phyloP scores from a whole-genome alignment of 2,888 invertebrate genomes.

The Pachycephus smyrnensis region DNA sequence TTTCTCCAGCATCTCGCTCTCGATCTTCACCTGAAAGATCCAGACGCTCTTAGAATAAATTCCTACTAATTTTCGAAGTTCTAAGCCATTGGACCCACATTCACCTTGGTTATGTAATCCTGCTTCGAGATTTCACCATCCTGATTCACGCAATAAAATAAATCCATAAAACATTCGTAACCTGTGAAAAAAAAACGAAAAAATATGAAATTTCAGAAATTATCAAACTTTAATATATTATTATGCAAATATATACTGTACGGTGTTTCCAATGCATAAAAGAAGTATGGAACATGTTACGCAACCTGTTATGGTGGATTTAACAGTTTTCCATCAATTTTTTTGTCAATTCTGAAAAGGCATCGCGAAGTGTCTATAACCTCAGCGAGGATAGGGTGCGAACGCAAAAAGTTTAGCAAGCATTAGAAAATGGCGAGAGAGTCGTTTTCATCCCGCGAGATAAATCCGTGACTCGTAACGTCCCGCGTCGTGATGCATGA shows the following conservation, averaged over 20 bases:
- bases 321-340: background rate
- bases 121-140: background rate
- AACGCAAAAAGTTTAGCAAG: constrained; percentile 3
- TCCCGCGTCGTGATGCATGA: constrained; percentile 52
- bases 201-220: background rate
- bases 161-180: background rate
- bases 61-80: background rate
- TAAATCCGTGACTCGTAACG: constrained; percentile 48
- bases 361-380: background rate
- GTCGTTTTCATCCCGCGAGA: constrained; percentile 39
- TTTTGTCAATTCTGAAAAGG: background rate
- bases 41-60: background rate
- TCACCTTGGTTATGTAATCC: background rate
- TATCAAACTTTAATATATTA: background rate
- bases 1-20: constrained; percentile 2
- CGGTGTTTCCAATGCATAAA: background rate
- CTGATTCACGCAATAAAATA: background rate
- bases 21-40: constrained; percentile 2
- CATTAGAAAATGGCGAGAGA: background rate
- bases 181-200: background rate
- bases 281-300: background rate
- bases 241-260: background rate
- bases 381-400: background rate
- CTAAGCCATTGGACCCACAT: background rate
- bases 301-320: background rate